Base-by-base conservation (phyloP, 2,888 invertebrate genomes). In the Aradus depressus region DNA sequence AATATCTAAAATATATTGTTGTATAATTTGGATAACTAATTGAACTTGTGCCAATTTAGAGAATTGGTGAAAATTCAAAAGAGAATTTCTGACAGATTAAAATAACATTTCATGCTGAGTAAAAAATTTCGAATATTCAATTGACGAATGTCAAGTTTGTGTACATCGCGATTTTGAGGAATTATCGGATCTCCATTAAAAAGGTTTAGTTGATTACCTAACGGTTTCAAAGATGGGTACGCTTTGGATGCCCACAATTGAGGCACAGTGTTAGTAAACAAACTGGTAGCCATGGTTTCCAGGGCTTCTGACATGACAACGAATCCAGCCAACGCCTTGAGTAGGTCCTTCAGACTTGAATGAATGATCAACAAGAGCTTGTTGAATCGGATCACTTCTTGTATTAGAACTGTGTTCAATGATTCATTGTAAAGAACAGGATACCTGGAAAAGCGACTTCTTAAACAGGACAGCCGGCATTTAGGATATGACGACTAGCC, bases 391-490 rank as follows among this genome's bases (percentile, higher is more conserved):
- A 84, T 81, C 23, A 84, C 81, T 68, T 91, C 91, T 66, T 91
- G 90, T 2, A 81, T 75, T n/a, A 92, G 70, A 12, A 91, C 91
- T 0, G 89, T 90, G 67, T 91, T 91, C 67, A 91, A 74, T 0
- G 89, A 90, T 69, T 91, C 88, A 63, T 84, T 82, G 65, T 91
- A 90, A 35, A 79, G 70, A 0, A 91, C 85, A 0, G 89, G 89
- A 66, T 85, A 90, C 54, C 82, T 84, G 61, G 54, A 52, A 55
- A 18, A 37, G 14, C 22, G 22, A n/a, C n/a, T n/a, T n/a, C n/a
- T n/a, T n/a, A n/a, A n/a, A n/a, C n/a, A n/a, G n/a, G n/a, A n/a
- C n/a, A n/a, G n/a, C n/a, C n/a, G n/a, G n/a, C n/a, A n/a, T n/a
- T n/a, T n/a, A n/a, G n/a, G n/a, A n/a, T n/a, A n/a, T n/a, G n/a